A percentile compares a stretch with the other conserved stretches of the same genome.
phyloP scores from a whole-genome alignment of 2,888 invertebrate genomes.

The Torymus tubicola region DNA sequence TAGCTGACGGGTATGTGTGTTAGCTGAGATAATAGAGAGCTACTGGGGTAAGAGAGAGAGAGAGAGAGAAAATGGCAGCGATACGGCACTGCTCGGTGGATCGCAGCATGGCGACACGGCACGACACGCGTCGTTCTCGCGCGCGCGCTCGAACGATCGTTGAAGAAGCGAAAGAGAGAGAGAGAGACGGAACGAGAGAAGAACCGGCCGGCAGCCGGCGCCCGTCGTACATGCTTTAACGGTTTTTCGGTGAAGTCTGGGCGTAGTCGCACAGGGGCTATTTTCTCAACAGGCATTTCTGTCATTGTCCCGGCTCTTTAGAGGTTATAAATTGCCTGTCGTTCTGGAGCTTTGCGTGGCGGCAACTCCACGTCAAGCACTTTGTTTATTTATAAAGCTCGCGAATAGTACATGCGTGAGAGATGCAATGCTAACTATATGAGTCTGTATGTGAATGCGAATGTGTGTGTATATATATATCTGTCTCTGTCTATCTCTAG shows the following conservation, averaged over 20 bases:
- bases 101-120: slow-evolving; percentile 45
- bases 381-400: slow-evolving; percentile 18
- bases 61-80: not conserved
- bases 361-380: no score
- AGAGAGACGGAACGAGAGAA: not conserved
- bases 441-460: no score
- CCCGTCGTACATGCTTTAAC: slow-evolving; percentile 52
- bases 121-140: slow-evolving; percentile 27
- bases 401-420: not conserved
- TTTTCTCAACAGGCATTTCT: no score
- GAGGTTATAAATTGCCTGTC: no score
- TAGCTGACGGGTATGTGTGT: not conserved
- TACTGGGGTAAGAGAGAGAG: not conserved
- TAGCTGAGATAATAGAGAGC: not conserved
- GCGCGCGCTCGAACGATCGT: slow-evolving; percentile 1
- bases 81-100: not conserved
- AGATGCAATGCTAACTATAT: no score
- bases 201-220: slow-evolving; percentile 63
- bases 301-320: no score
- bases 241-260: slow-evolving; percentile 58
- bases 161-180: not conserved
- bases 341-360: no score
- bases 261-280: no score
- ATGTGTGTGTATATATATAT: no score
- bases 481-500: no score